A percentile compares a stretch with the other conserved stretches of the same genome.
These are phyloP conservation scores for Labeo rohita DNA, from an alignment of 2,113 vertebrate genomes.

Conservation along the genomic window DNA sequence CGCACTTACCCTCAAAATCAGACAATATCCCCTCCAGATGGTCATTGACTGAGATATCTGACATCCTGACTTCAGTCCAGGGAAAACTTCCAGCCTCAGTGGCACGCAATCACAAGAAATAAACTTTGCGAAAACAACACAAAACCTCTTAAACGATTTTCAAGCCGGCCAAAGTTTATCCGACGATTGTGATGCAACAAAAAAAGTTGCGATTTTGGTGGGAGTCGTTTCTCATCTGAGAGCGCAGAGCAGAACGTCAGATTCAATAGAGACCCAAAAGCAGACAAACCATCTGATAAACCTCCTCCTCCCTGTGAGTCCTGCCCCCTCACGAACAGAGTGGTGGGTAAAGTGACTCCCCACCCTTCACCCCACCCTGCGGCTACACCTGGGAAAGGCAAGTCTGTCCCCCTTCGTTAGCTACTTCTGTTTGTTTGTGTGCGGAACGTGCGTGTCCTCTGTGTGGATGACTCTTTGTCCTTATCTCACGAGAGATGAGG, in stretches of 20 bases:
- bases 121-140: neutral
- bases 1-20: conserved; percentile 82
- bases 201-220: conserved; percentile 47
- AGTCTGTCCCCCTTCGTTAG: neutral
- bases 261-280: neutral
- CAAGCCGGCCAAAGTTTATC: neutral
- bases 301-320: conserved; percentile 49
- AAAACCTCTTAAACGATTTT: neutral
- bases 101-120: conserved; percentile 22
- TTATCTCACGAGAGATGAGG: neutral
- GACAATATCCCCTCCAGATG: conserved; percentile 85
- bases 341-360: neutral
- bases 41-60: conserved; percentile 80
- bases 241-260: conserved; percentile 31
- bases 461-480: neutral
- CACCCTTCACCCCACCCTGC: conserved; percentile 36
- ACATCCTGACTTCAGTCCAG: conserved; percentile 70
- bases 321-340: conserved; percentile 28
- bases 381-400: conserved; percentile 18
- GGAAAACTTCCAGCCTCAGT: conserved; percentile 26
- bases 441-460: neutral
- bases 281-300: conserved; percentile 32
- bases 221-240: conserved; percentile 47
- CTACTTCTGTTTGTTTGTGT: neutral
- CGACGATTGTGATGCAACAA: conserved; percentile 3